Base-by-base conservation (phyloP, 2,113 vertebrate genomes). In the Pomatorhinus ruficollis region DNA sequence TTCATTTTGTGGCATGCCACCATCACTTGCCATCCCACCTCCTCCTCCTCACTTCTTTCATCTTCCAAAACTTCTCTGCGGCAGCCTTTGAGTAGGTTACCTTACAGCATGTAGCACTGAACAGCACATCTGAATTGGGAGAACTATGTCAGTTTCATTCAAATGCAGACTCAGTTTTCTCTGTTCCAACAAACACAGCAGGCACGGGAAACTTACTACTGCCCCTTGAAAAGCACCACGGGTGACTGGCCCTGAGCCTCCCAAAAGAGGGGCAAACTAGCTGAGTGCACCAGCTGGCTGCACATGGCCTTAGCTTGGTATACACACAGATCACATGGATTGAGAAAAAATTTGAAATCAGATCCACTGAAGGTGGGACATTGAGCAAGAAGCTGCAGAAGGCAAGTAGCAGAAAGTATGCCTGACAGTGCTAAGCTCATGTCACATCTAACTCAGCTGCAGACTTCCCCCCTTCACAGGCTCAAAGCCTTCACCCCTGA, bases 151-250 rank as follows among this genome's bases (percentile, higher is more conserved):
- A 15, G 30, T 57, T 87, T 83, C 42, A 14, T 57, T 77, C 68
- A 57, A 78, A 74, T 17, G 23, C 15, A 1, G 15, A 6, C 8
- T 19, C 6, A 3, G 7, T 35, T 74, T 61, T 50, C 47, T 39
- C 54, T 45, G 9, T 66, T 83, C 59, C 25, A 64, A 5, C 5
- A 3, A 64, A 5, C 5, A 3, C 15, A 22, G 9, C 10, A 24
- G 10, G 6, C 1, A 0, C 7, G 23, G 16, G 5, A 56, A 91
- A 83, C 2, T 1, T 28, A n/a, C 23, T 7, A 2, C 27, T 50
- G 40, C 12, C 60, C 17, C 21, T 60, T 52, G n/a, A 9, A 54
- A 80, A 66, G 19, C 33, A 10, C 33, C 35, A 3, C 7, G 0
- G 0, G 8, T 60, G 44, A 12, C 18, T 65, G 7, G 2, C 6